phyloP scores from a whole-genome alignment of 2,888 invertebrate genomes.

The Adelphocoris suturalis region DNA sequence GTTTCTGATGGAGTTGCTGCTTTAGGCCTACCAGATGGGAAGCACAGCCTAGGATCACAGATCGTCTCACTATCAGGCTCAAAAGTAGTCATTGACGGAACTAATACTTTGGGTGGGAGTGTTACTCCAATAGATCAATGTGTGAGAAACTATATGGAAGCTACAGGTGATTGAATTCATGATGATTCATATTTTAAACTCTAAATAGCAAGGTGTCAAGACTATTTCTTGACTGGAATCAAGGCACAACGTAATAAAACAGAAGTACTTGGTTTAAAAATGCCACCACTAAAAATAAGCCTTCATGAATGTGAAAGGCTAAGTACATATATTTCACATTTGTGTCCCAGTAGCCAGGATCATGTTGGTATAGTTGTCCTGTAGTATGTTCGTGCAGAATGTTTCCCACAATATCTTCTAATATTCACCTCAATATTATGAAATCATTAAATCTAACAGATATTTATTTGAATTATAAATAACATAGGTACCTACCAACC shows the following conservation, averaged over 20 bases:
- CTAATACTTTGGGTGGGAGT: conserved; percentile 94
- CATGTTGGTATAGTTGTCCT: too few species aligned
- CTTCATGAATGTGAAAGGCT: too few species aligned
- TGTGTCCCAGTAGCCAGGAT: too few species aligned
- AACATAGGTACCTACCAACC: too few species aligned
- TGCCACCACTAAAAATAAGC: too few species aligned
- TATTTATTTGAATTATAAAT: too few species aligned
- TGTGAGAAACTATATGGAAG: conserved; percentile 86
- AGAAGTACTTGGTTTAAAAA: neutral
- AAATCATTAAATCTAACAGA: too few species aligned
- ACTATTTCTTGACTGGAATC: neutral
- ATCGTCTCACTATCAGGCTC: conserved; percentile 87
- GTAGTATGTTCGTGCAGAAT: too few species aligned
- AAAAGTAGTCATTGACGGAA: conserved; percentile 90
- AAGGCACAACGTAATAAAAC: neutral
- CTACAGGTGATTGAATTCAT: conserved; percentile 38
- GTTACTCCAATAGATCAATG: conserved; percentile 89
- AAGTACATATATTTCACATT: too few species aligned
- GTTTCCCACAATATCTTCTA: too few species aligned
- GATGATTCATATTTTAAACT: neutral
- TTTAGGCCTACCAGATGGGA: conserved; percentile 92
- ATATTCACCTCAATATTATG: too few species aligned
- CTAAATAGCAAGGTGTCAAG: neutral
- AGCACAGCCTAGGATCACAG: conserved; percentile 92
- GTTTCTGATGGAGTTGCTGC: conserved; percentile 98